phyloP scores from a whole-genome alignment of 2,888 invertebrate species.

The Troides helena region DNA sequence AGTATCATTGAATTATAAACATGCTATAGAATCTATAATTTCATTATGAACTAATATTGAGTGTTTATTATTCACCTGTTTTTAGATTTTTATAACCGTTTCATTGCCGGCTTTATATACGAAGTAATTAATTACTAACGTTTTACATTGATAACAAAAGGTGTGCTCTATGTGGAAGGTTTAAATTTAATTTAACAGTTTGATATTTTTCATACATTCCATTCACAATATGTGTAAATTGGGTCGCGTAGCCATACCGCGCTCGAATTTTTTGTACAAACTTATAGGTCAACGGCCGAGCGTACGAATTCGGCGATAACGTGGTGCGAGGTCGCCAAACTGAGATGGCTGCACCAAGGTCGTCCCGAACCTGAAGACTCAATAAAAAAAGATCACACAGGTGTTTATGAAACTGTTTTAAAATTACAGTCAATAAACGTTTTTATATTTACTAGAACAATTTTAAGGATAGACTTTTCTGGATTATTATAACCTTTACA shows the following conservation, averaged over 20 bases:
- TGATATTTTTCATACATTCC: constrained; percentile 29
- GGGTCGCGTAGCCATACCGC: constrained; percentile 56
- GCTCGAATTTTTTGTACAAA: constrained; percentile 56
- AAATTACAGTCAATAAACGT: neutral
- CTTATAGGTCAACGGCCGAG: constrained; percentile 63
- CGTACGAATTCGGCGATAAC: constrained; percentile 57
- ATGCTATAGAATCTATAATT: too few relatives aligned
- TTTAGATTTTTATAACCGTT: too few relatives aligned
- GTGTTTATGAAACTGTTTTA: constrained; percentile 17
- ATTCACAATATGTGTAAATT: constrained; percentile 45
- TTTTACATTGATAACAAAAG: too few relatives aligned
- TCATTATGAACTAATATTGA: too few relatives aligned
- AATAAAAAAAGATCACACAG: constrained; percentile 19
- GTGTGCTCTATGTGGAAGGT: neutral
- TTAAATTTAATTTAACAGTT: constrained; percentile 11
- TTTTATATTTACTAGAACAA: too few relatives aligned
- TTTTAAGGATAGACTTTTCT: too few relatives aligned
- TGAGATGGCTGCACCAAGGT: constrained; percentile 62
- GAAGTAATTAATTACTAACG: too few relatives aligned
- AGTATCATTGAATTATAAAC: too few relatives aligned
- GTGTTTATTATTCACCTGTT: too few relatives aligned
- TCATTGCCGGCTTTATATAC: too few relatives aligned
- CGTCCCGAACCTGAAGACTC: constrained; percentile 40
- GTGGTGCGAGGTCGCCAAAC: constrained; percentile 67
- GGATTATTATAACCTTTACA: too few relatives aligned